Evolutionary conservation across 2,113 vertebrate species (phyloP).

Genomic region (Xenopus laevis): DNA sequence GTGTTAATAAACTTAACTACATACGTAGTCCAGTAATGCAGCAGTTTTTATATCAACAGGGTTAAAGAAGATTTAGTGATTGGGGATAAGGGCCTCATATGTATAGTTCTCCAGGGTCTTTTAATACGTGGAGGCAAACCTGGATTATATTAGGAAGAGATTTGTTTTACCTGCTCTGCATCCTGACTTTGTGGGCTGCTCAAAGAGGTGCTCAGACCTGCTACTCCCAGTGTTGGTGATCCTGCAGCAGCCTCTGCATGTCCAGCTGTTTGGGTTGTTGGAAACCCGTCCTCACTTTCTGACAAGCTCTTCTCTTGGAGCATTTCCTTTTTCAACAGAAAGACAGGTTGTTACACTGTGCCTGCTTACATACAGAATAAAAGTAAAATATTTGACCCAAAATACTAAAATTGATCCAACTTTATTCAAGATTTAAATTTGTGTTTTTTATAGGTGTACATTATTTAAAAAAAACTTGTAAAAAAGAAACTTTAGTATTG

Average conservation of each 20-base stretch:
- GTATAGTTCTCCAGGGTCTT: not conserved
- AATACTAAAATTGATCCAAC: no score
- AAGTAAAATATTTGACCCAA: no score
- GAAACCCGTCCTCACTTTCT: slow-evolving; percentile 82
- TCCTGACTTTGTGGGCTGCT: slow-evolving; percentile 74
- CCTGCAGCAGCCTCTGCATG: slow-evolving; percentile 70
- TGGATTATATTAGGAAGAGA: not conserved
- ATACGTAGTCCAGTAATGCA: not conserved
- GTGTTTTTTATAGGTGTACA: no score
- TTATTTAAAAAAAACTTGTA: no score
- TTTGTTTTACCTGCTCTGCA: slow-evolving; percentile 79
- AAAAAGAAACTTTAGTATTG: no score
- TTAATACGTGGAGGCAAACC: not conserved
- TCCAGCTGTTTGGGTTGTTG: slow-evolving; percentile 66
- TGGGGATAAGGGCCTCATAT: not conserved
- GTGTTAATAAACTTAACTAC: not conserved
- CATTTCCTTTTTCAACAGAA: slow-evolving; percentile 77
- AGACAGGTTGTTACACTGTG: not conserved
- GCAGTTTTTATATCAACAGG: not conserved
- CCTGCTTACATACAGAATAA: not conserved
- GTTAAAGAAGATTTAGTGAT: slow-evolving; percentile 4
- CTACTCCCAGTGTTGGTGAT: slow-evolving; percentile 68
- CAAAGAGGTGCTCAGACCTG: slow-evolving; percentile 67
- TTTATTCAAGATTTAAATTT: no score
- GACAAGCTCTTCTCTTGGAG: slow-evolving; percentile 93